Evolutionary conservation across 1,140 invertebrate genomes (phyloP).

Genomic region (Venustaconcha ellipsiformis): DNA sequence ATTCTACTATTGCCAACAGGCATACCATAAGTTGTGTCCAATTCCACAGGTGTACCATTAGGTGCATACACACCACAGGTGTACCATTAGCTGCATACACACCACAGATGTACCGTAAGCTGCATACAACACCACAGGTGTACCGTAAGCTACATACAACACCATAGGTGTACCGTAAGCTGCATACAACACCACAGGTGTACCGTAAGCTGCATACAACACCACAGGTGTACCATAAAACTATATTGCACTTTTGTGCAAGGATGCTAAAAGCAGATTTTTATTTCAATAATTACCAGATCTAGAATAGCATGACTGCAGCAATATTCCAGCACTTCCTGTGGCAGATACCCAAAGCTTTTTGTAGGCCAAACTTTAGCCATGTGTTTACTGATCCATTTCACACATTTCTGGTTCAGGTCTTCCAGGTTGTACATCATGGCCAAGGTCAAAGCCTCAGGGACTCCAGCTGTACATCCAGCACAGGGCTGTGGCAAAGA

Average conservation of each 20-base stretch:
- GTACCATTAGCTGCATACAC: too few species aligned
- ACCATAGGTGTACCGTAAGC: too few species aligned
- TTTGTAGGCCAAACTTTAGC: constrained; percentile 88
- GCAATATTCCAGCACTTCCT: constrained; percentile 84
- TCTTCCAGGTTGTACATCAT: constrained; percentile 88
- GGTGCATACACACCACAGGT: too few species aligned
- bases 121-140: too few species aligned
- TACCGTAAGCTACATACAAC: too few species aligned
- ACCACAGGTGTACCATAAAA: not conserved
- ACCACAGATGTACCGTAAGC: too few species aligned
- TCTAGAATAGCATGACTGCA: constrained; percentile 78
- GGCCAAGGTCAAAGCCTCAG: constrained; percentile 85
- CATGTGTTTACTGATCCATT: constrained; percentile 88
- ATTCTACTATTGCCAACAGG: too few species aligned
- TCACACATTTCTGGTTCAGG: constrained; percentile 84
- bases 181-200: too few species aligned
- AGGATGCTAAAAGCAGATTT: not conserved
- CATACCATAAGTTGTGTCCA: too few species aligned
- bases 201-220: too few species aligned
- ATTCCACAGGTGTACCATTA: too few species aligned
- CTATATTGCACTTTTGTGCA: not conserved
- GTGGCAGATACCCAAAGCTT: constrained; percentile 83
- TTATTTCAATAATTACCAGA: constrained; percentile 70
- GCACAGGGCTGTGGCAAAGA: constrained; percentile 78
- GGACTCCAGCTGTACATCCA: constrained; percentile 81